phyloP scores from a whole-genome alignment of 2,797 vertebrate species.

The Antrozous pallidus region DNA sequence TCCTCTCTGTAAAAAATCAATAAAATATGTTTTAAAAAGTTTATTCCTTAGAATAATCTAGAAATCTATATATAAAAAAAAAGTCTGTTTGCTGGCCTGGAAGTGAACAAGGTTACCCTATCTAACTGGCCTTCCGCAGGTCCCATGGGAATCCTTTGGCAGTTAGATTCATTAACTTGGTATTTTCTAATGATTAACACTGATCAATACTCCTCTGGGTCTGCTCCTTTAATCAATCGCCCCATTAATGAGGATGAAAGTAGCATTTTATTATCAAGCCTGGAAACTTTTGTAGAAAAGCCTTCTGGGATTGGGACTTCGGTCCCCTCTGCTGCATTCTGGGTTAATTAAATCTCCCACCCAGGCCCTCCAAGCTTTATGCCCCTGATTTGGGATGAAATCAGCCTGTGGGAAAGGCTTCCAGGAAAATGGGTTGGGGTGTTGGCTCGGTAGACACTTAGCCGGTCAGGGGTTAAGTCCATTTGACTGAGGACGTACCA shows the following conservation, averaged over 20 bases:
- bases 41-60: not conserved
- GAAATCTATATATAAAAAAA: not conserved
- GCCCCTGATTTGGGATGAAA: slow-evolving; percentile 12
- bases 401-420: not conserved
- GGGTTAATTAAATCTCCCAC: slow-evolving; percentile 52
- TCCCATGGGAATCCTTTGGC: slow-evolving; percentile 29
- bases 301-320: slow-evolving; percentile 47
- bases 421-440: not conserved
- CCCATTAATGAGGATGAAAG: slow-evolving; percentile 69
- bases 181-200: slow-evolving; percentile 72
- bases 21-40: too few species aligned
- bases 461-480: not conserved
- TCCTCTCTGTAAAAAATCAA: too few species aligned
- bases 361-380: not conserved
- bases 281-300: slow-evolving; percentile 47
- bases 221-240: slow-evolving; percentile 65
- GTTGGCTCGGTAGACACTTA: not conserved
- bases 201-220: slow-evolving; percentile 63
- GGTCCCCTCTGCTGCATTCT: not conserved
- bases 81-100: not conserved
- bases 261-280: slow-evolving; percentile 62
- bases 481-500: not conserved
- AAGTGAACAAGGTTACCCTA: not conserved
- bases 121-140: not conserved
- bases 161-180: slow-evolving; percentile 72